These are phyloP conservation scores for Sesamia inferens DNA, from an alignment of 2,888 invertebrate species.

Conservation along the genomic window DNA sequence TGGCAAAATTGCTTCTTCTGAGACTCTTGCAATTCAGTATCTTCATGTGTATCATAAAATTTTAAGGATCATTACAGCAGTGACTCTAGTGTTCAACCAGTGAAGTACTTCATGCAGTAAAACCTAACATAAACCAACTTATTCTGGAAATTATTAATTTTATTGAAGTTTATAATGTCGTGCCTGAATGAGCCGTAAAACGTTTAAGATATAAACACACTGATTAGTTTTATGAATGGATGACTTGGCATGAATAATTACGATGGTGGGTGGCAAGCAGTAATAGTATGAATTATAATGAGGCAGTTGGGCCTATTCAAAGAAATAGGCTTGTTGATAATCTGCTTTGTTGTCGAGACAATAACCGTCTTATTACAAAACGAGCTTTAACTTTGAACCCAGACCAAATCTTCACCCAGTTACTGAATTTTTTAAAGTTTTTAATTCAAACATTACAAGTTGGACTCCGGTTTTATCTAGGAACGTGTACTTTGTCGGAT, in stretches of 20 bases:
- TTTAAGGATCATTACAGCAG: constrained; percentile 2
- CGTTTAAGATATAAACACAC: constrained; percentile 52
- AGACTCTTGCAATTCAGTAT: too few relatives aligned
- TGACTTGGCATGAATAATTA: constrained; percentile 54
- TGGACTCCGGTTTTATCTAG: too few relatives aligned
- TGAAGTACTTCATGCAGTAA: constrained; percentile 25
- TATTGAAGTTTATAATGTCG: constrained; percentile 45
- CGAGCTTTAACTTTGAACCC: too few relatives aligned
- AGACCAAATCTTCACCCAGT: too few relatives aligned
- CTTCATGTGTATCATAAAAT: constrained; percentile 9
- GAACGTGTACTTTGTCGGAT: too few relatives aligned
- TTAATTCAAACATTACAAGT: too few relatives aligned
- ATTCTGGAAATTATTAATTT: constrained; percentile 51
- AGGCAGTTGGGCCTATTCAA: constrained; percentile 24
- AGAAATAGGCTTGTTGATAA: constrained; percentile 15
- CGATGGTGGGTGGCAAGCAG: constrained; percentile 27
- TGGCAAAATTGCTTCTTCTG: too few relatives aligned
- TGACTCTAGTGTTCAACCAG: constrained; percentile 20
- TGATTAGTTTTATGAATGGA: constrained; percentile 65
- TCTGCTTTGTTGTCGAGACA: neutral
- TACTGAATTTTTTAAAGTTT: too few relatives aligned
- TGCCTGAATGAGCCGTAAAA: constrained; percentile 58
- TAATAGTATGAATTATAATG: constrained; percentile 49
- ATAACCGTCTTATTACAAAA: too few relatives aligned
- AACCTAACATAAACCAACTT: constrained; percentile 47